A percentile compares a stretch with the other conserved stretches of the same genome.
phyloP scores from a whole-genome alignment of 2,113 vertebrate species.

The Pimephales promelas region DNA sequence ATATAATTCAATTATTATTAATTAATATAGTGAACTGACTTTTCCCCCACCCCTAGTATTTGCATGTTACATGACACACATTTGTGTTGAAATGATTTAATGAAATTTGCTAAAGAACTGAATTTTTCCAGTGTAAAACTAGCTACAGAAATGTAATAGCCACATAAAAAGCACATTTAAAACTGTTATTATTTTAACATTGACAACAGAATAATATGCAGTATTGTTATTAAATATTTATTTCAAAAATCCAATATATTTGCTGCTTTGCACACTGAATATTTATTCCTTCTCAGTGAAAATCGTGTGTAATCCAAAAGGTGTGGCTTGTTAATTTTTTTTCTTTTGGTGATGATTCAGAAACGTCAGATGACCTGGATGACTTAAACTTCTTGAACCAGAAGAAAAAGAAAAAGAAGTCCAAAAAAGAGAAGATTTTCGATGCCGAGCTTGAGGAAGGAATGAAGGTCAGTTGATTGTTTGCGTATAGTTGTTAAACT shows the following conservation, averaged over 20 bases:
- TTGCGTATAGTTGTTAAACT: neutral
- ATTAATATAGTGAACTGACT: too few species aligned
- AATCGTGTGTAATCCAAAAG: neutral
- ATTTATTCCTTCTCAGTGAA: neutral
- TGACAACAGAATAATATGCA: neutral
- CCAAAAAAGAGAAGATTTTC: conserved; percentile 88
- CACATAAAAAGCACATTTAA: neutral
- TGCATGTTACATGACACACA: too few species aligned
- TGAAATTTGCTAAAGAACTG: too few species aligned
- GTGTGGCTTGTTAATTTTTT: neutral
- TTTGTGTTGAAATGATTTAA: too few species aligned
- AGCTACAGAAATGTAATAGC: too few species aligned
- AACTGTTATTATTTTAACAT: neutral
- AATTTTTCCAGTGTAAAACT: too few species aligned
- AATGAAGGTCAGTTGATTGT: conserved; percentile 83
- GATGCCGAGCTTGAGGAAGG: conserved; percentile 93
- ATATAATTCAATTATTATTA: too few species aligned
- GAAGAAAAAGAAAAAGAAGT: conserved; percentile 99
- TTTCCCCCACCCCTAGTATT: too few species aligned
- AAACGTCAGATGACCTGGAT: conserved; percentile 91
- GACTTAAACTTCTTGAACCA: conserved; percentile 98
- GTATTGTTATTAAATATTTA: neutral
- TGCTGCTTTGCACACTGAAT: neutral
- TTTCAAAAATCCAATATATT: neutral
- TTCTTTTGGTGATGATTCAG: conserved; percentile 63